Evolutionary conservation across 1,140 invertebrate genomes (phyloP).

Genomic region (Varroa destructor): DNA sequence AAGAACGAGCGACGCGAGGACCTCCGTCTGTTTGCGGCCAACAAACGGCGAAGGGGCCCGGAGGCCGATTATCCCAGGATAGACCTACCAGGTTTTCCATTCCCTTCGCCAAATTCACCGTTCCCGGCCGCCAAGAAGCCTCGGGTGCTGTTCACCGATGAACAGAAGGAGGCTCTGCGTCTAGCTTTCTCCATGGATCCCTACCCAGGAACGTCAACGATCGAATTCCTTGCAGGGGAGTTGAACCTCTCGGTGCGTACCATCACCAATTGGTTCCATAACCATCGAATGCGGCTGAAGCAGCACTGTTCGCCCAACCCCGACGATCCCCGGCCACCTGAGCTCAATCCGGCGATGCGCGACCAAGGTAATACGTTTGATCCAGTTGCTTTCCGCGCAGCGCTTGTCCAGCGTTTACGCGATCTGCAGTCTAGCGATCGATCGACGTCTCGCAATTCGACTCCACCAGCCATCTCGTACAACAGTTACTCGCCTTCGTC

Average conservation of each 20-base stretch:
- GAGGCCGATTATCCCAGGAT: constrained; percentile 37
- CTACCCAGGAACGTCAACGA: constrained; percentile 85
- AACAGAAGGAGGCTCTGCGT: constrained; percentile 89
- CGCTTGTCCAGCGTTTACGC: constrained; percentile 69
- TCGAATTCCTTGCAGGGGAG: constrained; percentile 83
- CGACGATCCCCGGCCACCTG: constrained; percentile 27
- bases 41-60: constrained; percentile 61
- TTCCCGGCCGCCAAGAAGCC: constrained; percentile 60
- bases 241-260: constrained; percentile 81
- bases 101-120: constrained; percentile 4
- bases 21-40: constrained; percentile 45
- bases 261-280: constrained; percentile 99
- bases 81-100: constrained; percentile 15
- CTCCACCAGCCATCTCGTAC: constrained; percentile 29
- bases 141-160: constrained; percentile 86
- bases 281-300: constrained; percentile 94
- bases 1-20: constrained; percentile 72
- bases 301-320: constrained; percentile 53
- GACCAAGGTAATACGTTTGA: constrained; percentile 51
- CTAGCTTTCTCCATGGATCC: constrained; percentile 86
- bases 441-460: constrained; percentile 52
- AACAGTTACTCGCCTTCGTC: constrained; percentile 30
- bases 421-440: constrained; percentile 56
- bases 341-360: constrained; percentile 40
- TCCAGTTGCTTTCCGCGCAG: constrained; percentile 70